Percentiles rank a stretch among this genome's conserved stretches.
Conservation (phyloP, 2,113 vertebrate species). For the Grammomys dolichurus region DNA sequence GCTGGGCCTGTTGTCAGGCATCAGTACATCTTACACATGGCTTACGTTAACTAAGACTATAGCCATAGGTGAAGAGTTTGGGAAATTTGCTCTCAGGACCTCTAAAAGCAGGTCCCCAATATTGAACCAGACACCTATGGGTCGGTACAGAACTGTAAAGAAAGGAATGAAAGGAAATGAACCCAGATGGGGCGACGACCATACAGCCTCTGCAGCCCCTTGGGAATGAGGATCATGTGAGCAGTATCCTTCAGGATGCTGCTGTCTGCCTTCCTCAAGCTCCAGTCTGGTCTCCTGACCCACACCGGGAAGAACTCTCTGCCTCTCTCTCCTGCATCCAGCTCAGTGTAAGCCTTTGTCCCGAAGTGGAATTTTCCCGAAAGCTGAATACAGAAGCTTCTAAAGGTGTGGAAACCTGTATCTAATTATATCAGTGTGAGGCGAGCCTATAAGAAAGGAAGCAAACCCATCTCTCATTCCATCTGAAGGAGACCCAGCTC, state of each 20-base stretch:
- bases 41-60: not conserved
- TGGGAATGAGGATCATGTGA: not conserved
- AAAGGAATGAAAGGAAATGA: not conserved
- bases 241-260: not conserved
- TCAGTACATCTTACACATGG: not conserved
- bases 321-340: not conserved
- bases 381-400: not conserved
- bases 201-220: not conserved
- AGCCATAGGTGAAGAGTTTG: not conserved
- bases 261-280: not conserved
- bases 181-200: too few species aligned
- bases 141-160: not conserved
- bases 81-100: not conserved
- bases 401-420: not conserved
- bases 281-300: not conserved
- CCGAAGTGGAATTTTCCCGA: not conserved
- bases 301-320: not conserved
- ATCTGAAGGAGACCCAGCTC: not conserved
- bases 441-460: not conserved
- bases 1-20: not conserved
- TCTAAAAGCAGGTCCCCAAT: not conserved
- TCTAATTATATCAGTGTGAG: not conserved
- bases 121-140: accelerated
- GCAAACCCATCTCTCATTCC: not conserved
- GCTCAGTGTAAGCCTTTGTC: not conserved